These are phyloP conservation scores for Girardinus metallicus DNA, from an alignment of 2,797 vertebrate genomes.

Conservation along the genomic window DNA sequence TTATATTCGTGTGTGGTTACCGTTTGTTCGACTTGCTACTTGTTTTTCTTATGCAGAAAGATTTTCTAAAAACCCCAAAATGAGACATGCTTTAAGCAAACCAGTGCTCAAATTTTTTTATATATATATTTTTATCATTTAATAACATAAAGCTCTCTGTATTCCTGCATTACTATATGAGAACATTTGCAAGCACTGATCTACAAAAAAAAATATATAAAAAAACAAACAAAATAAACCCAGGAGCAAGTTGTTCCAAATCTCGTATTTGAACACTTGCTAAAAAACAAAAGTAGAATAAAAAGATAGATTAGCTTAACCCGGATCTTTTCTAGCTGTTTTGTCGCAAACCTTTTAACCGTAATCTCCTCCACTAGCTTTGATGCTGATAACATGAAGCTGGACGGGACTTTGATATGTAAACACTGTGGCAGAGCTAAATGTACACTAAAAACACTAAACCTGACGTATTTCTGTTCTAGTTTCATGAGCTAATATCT, in stretches of 20 bases:
- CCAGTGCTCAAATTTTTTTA: conserved; percentile 48
- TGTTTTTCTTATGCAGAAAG: conserved; percentile 37
- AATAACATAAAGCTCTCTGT: conserved; percentile 24
- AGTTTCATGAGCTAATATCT: too few species aligned
- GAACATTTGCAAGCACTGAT: conserved; percentile 75
- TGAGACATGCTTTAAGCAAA: conserved; percentile 71
- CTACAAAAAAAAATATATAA: conserved; percentile 64
- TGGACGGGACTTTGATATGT: conserved; percentile 50
- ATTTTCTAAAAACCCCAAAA: conserved; percentile 65
- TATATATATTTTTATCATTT: conserved; percentile 22
- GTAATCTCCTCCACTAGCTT: conserved; percentile 31
- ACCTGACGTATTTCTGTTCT: too few species aligned
- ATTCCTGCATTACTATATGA: conserved; percentile 72
- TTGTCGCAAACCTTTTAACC: conserved; percentile 18
- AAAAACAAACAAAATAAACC: conserved; percentile 69
- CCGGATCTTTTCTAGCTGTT: conserved; percentile 27
- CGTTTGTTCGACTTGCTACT: conserved; percentile 51
- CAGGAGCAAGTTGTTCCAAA: conserved; percentile 69
- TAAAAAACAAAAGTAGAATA: conserved; percentile 36
- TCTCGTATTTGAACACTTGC: conserved; percentile 54
- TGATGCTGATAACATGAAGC: conserved; percentile 42
- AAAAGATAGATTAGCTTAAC: conserved; percentile 50
- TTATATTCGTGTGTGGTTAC: conserved; percentile 57
- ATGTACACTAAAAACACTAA: conserved; percentile 6
- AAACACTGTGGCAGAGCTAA: conserved; percentile 46